phyloP scores from a whole-genome alignment of 2,113 vertebrate species.

The Daboia siamensis region DNA sequence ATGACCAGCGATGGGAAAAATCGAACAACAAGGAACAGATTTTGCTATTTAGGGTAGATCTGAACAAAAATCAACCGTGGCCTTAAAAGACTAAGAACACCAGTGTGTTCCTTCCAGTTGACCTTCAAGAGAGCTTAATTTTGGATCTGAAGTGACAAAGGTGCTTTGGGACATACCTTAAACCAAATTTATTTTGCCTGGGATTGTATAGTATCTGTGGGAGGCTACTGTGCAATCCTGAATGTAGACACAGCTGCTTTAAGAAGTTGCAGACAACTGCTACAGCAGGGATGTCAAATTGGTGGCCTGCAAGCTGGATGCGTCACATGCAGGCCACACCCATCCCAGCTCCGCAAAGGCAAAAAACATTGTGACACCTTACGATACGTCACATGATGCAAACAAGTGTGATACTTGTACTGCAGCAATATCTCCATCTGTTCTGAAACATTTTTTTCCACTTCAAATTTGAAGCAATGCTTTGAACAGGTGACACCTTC shows the following conservation, averaged over 20 bases:
- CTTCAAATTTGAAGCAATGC: background rate
- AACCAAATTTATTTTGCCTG: background rate
- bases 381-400: too few relatives aligned
- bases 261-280: background rate
- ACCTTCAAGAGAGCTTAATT: background rate
- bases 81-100: background rate
- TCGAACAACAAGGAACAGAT: constrained; percentile 7
- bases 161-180: background rate
- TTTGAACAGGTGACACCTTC: background rate
- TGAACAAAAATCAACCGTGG: background rate
- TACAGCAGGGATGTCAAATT: background rate
- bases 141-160: background rate
- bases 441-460: background rate
- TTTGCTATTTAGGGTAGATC: constrained; percentile 29
- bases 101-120: background rate
- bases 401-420: too few relatives aligned
- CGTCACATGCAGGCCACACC: too few relatives aligned
- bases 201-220: background rate
- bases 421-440: background rate
- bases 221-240: background rate
- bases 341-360: too few relatives aligned
- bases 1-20: constrained; percentile 27
- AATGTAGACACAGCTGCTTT: background rate
- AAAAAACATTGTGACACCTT: too few relatives aligned
- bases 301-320: too few relatives aligned